Percentiles rank a stretch among this genome's conserved stretches.
These are phyloP conservation scores for Diarsia rubi DNA, from an alignment of 2,888 invertebrate genomes.

Conservation along the genomic window DNA sequence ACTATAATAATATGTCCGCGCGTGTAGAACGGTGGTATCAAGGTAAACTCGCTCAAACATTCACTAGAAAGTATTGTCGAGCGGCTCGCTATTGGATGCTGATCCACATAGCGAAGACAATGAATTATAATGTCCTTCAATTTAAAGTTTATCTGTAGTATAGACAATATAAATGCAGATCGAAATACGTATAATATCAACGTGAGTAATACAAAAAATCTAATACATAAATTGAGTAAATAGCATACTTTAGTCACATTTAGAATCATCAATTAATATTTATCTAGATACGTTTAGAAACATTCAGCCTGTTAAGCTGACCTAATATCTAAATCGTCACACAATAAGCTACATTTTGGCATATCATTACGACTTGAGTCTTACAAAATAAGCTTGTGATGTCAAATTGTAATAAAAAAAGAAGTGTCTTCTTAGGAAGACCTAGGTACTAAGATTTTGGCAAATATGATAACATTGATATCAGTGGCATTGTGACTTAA, in stretches of 20 bases:
- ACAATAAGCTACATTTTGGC: slow-evolving; percentile 45
- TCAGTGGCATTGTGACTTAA: slow-evolving; percentile 15
- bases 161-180: slow-evolving; percentile 36
- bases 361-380: slow-evolving; percentile 31
- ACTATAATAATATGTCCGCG: slow-evolving; percentile 12
- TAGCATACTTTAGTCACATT: slow-evolving; percentile 14
- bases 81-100: not conserved
- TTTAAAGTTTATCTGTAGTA: slow-evolving; percentile 1
- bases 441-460: slow-evolving; percentile 44
- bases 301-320: slow-evolving; percentile 32
- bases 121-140: slow-evolving; percentile 8
- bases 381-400: slow-evolving; percentile 33
- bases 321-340: slow-evolving; percentile 20
- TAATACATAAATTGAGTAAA: slow-evolving; percentile 32
- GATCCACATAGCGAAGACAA: slow-evolving; percentile 17
- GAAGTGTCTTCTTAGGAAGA: slow-evolving; percentile 31
- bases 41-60: slow-evolving; percentile 4
- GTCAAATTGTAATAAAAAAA: slow-evolving; percentile 22
- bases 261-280: slow-evolving; percentile 8
- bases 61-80: slow-evolving; percentile 11
- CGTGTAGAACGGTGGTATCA: slow-evolving; percentile 6
- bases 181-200: slow-evolving; percentile 46
- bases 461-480: slow-evolving; percentile 25
- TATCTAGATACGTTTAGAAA: slow-evolving; percentile 17
- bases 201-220: slow-evolving; percentile 31